Evolutionary conservation across 2,888 invertebrate species (phyloP).

Genomic region (Germaria angustata): DNA sequence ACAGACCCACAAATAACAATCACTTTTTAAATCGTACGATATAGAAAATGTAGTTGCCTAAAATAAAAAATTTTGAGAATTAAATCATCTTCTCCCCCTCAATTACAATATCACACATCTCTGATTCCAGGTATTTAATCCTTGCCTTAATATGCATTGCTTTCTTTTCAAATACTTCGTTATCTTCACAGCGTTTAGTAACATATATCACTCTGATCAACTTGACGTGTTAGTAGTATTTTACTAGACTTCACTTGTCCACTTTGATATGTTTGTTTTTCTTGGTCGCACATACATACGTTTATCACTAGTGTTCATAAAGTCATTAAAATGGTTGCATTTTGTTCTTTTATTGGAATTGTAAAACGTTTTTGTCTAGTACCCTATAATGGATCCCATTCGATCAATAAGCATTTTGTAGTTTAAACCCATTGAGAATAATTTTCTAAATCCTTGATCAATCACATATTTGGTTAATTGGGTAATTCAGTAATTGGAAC

Average conservation of each 20-base stretch:
- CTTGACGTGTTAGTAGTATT: constrained; percentile 75
- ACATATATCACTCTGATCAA: constrained; percentile 74
- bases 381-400: not conserved
- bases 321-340: constrained; percentile 31
- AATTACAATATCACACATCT: constrained; percentile 29
- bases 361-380: not conserved
- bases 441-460: no score
- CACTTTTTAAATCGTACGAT: no score
- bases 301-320: constrained; percentile 42
- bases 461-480: no score
- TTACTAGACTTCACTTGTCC: constrained; percentile 76
- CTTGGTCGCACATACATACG: not conserved
- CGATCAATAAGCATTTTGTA: no score
- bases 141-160: constrained; percentile 36
- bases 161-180: constrained; percentile 51
- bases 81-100: not conserved
- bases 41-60: no score
- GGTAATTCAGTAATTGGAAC: no score
- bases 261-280: constrained; percentile 58
- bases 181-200: constrained; percentile 68
- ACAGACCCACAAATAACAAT: no score
- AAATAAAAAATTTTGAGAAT: no score
- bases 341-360: not conserved
- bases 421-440: no score
- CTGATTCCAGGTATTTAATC: constrained; percentile 29